Base-by-base conservation (phyloP, 2,888 invertebrate genomes). In the Mythimna albipuncta region DNA sequence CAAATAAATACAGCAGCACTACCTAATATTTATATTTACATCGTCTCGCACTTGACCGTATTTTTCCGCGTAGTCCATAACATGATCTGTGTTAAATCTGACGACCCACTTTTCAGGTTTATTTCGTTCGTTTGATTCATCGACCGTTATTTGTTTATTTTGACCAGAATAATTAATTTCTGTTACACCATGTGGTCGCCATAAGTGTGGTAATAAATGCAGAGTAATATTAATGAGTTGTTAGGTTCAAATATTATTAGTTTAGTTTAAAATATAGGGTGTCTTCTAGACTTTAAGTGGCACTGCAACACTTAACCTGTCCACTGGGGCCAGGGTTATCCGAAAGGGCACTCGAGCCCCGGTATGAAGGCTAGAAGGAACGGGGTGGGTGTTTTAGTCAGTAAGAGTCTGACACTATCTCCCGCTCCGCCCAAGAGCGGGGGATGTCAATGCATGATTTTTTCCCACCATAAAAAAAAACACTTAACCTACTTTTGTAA, bases 11-110 rank as follows among this genome's bases (percentile, higher is more conserved):
- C 26, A 35, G 13, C 62, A 21, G 2, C 19, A 35, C 6, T 52
- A 47, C 16, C 47, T 47, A 58, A 35, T 47, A 58, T 47, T 63
- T 54, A 38, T 38, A 32, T 75, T 26, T 77, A 35, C 38, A 64
- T 21, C 61, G 35, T 54, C 35, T 58, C 68, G 54, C 72, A 82
- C 79, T 79, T 79, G 82, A 82, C 78, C 82, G 79, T 77, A 68
- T 82, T 82, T 66, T 82, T 77, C 71, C 71, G 64, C 71, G 13
- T 26, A 81, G 35, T 66, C 38, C 55, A 65, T 19, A 32, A 50
- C 55, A 63, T 65, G 55, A 55, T 69, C 35, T 75, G 69, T 50
- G 65, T 50, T 59, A 32, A 81, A 65, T 21, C 65, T 59, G 67
- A 13, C 64, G 82, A 68, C 79, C 82, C 78, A 82, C 57, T 72